phyloP scores from a whole-genome alignment of 2,797 vertebrate species.

The Bucorvus abyssinicus region DNA sequence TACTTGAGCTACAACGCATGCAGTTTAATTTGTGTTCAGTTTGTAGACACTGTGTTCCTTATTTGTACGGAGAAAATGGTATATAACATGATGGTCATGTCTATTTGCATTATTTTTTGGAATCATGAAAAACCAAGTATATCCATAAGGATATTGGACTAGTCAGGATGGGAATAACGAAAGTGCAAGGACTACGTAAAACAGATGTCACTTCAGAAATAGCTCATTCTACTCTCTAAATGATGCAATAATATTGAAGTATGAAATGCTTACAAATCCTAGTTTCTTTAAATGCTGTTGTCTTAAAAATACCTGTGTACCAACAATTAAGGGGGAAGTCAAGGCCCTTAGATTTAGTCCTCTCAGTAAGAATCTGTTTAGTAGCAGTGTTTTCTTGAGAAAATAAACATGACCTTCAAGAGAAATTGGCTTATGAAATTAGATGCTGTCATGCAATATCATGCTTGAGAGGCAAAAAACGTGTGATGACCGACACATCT shows the following conservation, averaged over 20 bases:
- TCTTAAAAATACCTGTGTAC: not conserved
- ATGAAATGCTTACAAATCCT: not conserved
- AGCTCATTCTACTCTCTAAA: not conserved
- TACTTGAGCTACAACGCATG: not conserved
- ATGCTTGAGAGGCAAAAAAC: not conserved
- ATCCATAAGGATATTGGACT: not conserved
- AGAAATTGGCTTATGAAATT: slow-evolving; percentile 4
- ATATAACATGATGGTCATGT: not conserved
- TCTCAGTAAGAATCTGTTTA: not conserved
- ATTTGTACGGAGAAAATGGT: not conserved
- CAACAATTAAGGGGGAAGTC: not conserved
- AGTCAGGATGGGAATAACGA: not conserved
- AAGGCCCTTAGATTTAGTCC: not conserved
- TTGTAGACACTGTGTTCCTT: not conserved
- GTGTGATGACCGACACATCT: not conserved
- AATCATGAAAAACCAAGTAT: not conserved
- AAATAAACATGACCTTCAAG: not conserved
- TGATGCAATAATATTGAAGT: not conserved
- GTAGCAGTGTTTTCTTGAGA: not conserved
- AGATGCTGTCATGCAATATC: not conserved
- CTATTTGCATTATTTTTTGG: not conserved
- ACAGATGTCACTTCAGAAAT: not conserved
- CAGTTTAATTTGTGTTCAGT: not conserved
- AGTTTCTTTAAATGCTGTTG: not conserved
- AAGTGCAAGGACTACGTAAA: not conserved